Evolutionary conservation across 2,113 vertebrate genomes (phyloP).

Genomic region (Xerus inauris): DNA sequence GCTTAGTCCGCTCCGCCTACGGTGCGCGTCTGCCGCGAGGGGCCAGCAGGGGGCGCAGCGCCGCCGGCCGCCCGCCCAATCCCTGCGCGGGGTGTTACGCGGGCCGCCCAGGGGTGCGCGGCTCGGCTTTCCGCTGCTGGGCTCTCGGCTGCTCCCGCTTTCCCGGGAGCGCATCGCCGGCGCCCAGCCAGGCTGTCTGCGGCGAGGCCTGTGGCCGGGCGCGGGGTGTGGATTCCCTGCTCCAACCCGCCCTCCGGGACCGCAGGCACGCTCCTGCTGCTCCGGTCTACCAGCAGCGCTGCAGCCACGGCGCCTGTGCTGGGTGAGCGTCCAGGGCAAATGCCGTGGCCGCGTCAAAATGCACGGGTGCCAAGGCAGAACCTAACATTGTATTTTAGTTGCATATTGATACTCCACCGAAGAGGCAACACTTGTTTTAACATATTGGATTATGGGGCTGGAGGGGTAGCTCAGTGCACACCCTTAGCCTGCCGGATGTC

Average conservation of each 20-base stretch:
- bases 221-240: too few species aligned
- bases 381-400: neutral
- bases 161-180: too few species aligned
- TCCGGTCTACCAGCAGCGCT: neutral
- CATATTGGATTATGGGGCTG: too few species aligned
- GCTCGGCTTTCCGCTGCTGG: too few species aligned
- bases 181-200: too few species aligned
- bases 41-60: neutral
- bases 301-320: too few species aligned
- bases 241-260: too few species aligned
- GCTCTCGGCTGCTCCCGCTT: too few species aligned
- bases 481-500: neutral
- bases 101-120: too few species aligned
- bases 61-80: neutral
- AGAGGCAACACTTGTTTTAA: neutral
- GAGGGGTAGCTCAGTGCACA: neutral
- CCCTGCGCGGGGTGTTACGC: too few species aligned
- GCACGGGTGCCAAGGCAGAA: neutral
- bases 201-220: too few species aligned
- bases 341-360: neutral
- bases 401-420: neutral
- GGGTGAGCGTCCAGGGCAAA: too few species aligned
- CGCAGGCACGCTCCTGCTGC: neutral
- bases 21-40: neutral
- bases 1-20: accelerated